phyloP scores from a whole-genome alignment of 2,888 invertebrate genomes.

The Gerris lacustris region DNA sequence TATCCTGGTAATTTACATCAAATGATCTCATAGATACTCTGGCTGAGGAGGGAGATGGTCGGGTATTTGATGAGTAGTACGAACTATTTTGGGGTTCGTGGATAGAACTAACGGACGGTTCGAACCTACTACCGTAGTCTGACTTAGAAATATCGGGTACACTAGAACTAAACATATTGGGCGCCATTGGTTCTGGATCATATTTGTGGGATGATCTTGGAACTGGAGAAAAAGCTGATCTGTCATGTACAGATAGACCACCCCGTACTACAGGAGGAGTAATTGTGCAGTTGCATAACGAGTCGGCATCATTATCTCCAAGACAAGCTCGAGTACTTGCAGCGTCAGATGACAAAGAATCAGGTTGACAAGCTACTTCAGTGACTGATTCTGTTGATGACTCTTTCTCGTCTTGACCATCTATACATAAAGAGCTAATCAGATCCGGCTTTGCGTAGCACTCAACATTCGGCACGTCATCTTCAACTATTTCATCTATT shows the following conservation, averaged over 20 bases:
- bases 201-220: conserved; percentile 8
- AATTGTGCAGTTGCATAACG: conserved; percentile 19
- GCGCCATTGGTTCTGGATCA: not conserved
- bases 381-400: not conserved
- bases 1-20: conserved; percentile 49
- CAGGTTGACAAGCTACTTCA: conserved; percentile 24
- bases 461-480: conserved; percentile 29
- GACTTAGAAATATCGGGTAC: not conserved
- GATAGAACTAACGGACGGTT: not conserved
- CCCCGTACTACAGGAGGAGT: conserved; percentile 23
- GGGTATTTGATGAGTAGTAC: not conserved
- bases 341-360: conserved; percentile 23
- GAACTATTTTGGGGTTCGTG: not conserved
- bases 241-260: conserved; percentile 23
- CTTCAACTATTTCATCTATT: conserved; percentile 10
- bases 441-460: conserved; percentile 39
- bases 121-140: not conserved
- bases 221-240: conserved; percentile 25
- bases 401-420: conserved; percentile 1
- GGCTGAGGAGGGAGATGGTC: not conserved
- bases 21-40: conserved; percentile 10
- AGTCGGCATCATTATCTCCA: conserved; percentile 30
- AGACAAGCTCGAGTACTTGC: conserved; percentile 24
- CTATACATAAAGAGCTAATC: conserved; percentile 40
- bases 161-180: not conserved